phyloP scores from a whole-genome alignment of 2,888 invertebrate species.

The Hermaeophaga mercurialis region DNA sequence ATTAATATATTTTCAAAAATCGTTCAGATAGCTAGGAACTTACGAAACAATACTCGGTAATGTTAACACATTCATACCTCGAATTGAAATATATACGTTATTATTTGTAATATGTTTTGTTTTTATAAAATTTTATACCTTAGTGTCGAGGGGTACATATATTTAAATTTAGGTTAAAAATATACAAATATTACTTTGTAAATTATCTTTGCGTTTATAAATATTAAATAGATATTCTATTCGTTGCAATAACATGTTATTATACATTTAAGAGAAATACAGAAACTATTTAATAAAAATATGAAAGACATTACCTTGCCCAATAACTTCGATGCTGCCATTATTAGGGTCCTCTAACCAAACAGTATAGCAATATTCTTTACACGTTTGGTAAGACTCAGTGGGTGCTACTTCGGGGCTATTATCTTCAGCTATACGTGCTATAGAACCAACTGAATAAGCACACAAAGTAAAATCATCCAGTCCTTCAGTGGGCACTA shows the following conservation, averaged over 20 bases:
- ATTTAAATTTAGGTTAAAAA: too few relatives aligned
- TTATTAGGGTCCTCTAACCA: constrained; percentile 71
- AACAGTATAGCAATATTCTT: constrained; percentile 71
- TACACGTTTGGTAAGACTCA: constrained; percentile 59
- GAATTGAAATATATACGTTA: too few relatives aligned
- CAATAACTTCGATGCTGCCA: constrained; percentile 65
- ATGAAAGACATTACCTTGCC: constrained; percentile 66
- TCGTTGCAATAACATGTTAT: neutral
- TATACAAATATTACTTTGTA: too few relatives aligned
- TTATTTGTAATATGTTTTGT: too few relatives aligned
- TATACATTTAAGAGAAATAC: neutral
- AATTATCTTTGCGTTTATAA: too few relatives aligned
- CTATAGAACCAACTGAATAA: constrained; percentile 44
- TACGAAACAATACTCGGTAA: too few relatives aligned
- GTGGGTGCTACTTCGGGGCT: constrained; percentile 46
- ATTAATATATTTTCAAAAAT: too few relatives aligned
- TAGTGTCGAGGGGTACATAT: too few relatives aligned
- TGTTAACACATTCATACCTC: too few relatives aligned
- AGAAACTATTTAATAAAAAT: neutral
- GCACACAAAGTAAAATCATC: constrained; percentile 48
- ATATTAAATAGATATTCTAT: neutral
- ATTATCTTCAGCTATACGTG: constrained; percentile 48
- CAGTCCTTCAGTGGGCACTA: constrained; percentile 22
- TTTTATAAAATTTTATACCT: too few relatives aligned
- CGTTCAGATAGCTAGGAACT: too few relatives aligned